phyloP scores from a whole-genome alignment of 92 coral and sea anemone genomes.

The Paragorgia papillata region DNA sequence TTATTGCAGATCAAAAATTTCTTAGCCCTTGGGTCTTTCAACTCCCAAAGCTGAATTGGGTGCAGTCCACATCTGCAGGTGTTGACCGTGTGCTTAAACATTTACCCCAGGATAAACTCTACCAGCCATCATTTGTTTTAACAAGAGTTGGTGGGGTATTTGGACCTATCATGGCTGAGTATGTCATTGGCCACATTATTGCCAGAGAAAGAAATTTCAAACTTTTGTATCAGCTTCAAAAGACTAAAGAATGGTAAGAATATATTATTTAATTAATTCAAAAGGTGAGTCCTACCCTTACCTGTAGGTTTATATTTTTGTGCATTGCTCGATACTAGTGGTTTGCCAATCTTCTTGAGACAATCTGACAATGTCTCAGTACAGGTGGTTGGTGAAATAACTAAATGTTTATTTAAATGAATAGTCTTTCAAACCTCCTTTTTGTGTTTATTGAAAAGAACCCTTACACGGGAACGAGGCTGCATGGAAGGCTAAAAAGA shows the following conservation, averaged over 20 bases:
- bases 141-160: conserved; percentile 82
- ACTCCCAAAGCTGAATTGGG: conserved; percentile 80
- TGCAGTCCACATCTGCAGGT: conserved; percentile 92
- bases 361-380: too few relatives aligned
- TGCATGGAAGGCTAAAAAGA: too few relatives aligned
- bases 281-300: too few relatives aligned
- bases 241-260: conserved; percentile 69
- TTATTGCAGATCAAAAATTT: conserved; percentile 64
- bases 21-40: conserved; percentile 47
- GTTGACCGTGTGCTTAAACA: conserved; percentile 54
- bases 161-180: conserved; percentile 79
- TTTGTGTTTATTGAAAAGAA: too few relatives aligned
- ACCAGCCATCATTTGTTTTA: conserved; percentile 57
- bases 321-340: too few relatives aligned
- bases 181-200: conserved; percentile 78
- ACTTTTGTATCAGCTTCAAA: conserved; percentile 60
- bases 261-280: too few relatives aligned
- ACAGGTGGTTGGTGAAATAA: too few relatives aligned
- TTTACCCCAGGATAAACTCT: conserved; percentile 48
- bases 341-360: too few relatives aligned
- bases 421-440: too few relatives aligned
- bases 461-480: too few relatives aligned
- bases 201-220: conserved; percentile 74
- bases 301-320: too few relatives aligned
- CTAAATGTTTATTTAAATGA: too few relatives aligned